Evolutionary conservation across 1,140 invertebrate species (phyloP).

Genomic region (Chelonus insularis): DNA sequence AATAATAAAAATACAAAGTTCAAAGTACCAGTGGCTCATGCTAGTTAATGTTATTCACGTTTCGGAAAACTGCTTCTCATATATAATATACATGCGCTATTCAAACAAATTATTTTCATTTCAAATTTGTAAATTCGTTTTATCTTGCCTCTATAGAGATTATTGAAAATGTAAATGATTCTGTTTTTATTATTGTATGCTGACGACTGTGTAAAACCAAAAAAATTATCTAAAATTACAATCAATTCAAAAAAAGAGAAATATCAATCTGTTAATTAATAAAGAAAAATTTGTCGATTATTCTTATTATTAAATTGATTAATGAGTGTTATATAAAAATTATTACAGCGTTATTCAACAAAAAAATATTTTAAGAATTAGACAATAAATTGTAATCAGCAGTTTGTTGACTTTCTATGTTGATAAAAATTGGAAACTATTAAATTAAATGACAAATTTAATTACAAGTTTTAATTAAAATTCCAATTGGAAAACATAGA

Average conservation of each 20-base stretch:
- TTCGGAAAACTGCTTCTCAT: slow-evolving; percentile 31
- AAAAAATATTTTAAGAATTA: no score
- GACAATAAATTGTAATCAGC: no score
- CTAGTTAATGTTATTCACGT: slow-evolving; percentile 36
- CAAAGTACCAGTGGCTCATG: slow-evolving; percentile 40
- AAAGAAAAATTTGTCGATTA: slow-evolving; percentile 18
- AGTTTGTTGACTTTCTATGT: no score
- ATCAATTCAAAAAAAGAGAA: not conserved
- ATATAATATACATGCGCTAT: not conserved
- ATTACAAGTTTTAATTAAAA: no score
- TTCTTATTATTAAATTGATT: slow-evolving; percentile 26
- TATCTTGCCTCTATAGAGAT: slow-evolving; percentile 53
- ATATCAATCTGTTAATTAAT: slow-evolving; percentile 24
- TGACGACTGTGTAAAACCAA: slow-evolving; percentile 16
- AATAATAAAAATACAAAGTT: slow-evolving; percentile 17
- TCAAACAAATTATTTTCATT: slow-evolving; percentile 3
- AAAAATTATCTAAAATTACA: no score
- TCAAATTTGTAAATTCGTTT: slow-evolving; percentile 39
- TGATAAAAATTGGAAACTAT: no score
- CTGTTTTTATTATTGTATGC: slow-evolving; percentile 21
- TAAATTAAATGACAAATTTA: no score
- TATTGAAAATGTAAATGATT: slow-evolving; percentile 26
- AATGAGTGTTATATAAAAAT: not conserved
- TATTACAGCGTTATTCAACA: no score
- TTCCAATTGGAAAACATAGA: no score